These are phyloP conservation scores for Dinoponera quadriceps DNA, from an alignment of 1,140 invertebrate genomes.

Conservation along the genomic window DNA sequence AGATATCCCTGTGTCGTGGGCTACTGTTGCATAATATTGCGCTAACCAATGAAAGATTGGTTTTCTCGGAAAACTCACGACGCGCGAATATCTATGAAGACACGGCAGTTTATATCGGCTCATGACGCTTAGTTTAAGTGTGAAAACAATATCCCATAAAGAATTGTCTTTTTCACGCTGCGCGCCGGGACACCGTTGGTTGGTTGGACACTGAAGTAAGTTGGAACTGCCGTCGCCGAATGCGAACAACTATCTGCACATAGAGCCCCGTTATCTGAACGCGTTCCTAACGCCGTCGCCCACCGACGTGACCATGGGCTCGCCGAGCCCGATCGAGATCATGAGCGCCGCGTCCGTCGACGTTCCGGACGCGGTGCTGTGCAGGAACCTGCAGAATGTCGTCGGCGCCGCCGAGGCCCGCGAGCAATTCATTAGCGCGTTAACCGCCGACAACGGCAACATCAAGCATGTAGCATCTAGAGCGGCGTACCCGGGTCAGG, in stretches of 20 bases:
- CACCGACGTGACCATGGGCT: constrained; percentile 86
- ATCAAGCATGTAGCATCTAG: constrained; percentile 79
- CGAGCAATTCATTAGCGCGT: constrained; percentile 78
- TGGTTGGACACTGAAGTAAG: constrained; percentile 81
- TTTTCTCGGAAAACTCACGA: too few relatives aligned
- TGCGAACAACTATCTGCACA: constrained; percentile 80
- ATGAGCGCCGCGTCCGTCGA: constrained; percentile 80
- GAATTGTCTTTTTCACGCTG: constrained; percentile 80
- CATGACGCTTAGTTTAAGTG: too few relatives aligned
- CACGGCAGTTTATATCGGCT: too few relatives aligned
- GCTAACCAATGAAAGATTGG: too few relatives aligned
- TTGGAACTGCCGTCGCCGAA: constrained; percentile 80
- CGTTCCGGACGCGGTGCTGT: constrained; percentile 82
- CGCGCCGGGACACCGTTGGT: constrained; percentile 66
- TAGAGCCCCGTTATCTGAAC: constrained; percentile 80
- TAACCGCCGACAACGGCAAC: constrained; percentile 75
- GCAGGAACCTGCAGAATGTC: constrained; percentile 81
- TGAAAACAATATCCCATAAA: constrained; percentile 55
- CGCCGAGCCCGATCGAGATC: constrained; percentile 84
- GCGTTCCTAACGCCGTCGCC: constrained; percentile 86
- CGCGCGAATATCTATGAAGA: too few relatives aligned
- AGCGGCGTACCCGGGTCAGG: constrained; percentile 84
- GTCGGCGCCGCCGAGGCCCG: constrained; percentile 72
- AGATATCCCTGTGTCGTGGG: too few relatives aligned
- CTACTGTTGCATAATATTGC: too few relatives aligned